Base-by-base conservation (phyloP, 2,797 vertebrate genomes). In the Falco berigora region DNA sequence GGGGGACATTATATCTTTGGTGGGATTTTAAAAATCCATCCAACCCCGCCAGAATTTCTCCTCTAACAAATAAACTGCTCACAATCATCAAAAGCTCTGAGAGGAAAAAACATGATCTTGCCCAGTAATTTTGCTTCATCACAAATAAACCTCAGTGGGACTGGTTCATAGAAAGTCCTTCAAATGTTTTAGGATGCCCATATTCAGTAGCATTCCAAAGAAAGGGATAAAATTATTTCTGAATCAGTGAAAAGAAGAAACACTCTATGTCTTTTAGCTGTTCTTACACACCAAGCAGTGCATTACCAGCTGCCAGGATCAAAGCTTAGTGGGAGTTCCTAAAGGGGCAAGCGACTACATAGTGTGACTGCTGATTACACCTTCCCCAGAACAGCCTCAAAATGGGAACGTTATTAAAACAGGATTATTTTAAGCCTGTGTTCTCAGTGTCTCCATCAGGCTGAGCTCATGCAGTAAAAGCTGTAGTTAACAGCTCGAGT, bases 241-340 rank as follows among this genome's bases (percentile, higher is more conserved):
- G 6, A 92, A 95, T 72, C 42, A 86, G 49, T 30, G 24, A 75
- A 88, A 93, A 83, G 71, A 44, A 83, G 81, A 83, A 87, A 56
- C 34, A 74, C 34, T 77, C 50, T 3, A 32, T 34, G 52, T 83
- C 49, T 92, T 88, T 78, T 38, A 89, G 78, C 72, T 78, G 42
- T 61, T 80, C 22, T 93, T 34, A 19, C 68, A 72, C 46, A 80
- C 58, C 58, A 58, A 89, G 86, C 63, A 76, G 81, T 62, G 72
- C 81, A 76, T 91, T 81, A 72, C 36, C 56, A 96, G 84, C 75
- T 94, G 78, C 50, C 58, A 92, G 53, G 86, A 96, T 92, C 81
- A 93, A 92, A 96, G 92, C 87, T 86, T 73, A 95, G 79, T 5
- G 1, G 86, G 68, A 85, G 66, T 64, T 96, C 78, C 88, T 94